A percentile compares a stretch with the other conserved stretches of the same genome.
These are phyloP conservation scores for Scolopax rusticola DNA, from an alignment of 2,797 vertebrate genomes.

Conservation along the genomic window DNA sequence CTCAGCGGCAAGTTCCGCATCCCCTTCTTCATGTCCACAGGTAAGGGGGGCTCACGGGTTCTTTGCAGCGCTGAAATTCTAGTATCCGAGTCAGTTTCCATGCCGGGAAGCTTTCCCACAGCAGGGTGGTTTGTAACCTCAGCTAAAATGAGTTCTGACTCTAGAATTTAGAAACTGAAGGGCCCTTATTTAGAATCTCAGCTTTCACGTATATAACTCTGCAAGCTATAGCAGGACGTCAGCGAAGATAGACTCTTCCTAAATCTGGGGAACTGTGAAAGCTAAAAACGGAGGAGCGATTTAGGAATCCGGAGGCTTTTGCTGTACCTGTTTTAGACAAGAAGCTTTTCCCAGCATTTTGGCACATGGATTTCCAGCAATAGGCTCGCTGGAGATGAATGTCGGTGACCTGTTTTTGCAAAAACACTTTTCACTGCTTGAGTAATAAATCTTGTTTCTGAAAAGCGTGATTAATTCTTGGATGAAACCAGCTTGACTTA, in stretches of 20 bases:
- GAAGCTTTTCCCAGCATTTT: rapidly evolving
- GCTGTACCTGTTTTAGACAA: rapidly evolving
- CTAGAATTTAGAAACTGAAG: neutral
- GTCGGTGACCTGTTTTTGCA: neutral
- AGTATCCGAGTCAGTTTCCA: rapidly evolving
- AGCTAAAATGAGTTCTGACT: neutral
- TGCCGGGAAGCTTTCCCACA: neutral
- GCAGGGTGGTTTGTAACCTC: neutral
- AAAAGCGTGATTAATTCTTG: neutral
- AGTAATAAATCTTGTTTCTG: neutral
- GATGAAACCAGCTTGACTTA: neutral
- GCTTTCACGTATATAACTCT: rapidly evolving
- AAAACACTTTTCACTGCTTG: neutral
- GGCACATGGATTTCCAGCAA: rapidly evolving
- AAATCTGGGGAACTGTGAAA: neutral
- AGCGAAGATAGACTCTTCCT: neutral
- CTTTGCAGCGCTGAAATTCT: rapidly evolving
- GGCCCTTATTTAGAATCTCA: neutral
- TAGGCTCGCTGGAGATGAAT: neutral
- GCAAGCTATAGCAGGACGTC: neutral
- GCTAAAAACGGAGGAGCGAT: neutral
- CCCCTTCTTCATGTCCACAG: constrained; percentile 99
- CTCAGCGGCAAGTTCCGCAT: constrained; percentile 98
- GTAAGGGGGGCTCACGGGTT: constrained; percentile 49
- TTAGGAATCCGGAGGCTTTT: neutral